phyloP scores from a whole-genome alignment of 2,113 vertebrate species.

The Myanophis thanlyinensis region DNA sequence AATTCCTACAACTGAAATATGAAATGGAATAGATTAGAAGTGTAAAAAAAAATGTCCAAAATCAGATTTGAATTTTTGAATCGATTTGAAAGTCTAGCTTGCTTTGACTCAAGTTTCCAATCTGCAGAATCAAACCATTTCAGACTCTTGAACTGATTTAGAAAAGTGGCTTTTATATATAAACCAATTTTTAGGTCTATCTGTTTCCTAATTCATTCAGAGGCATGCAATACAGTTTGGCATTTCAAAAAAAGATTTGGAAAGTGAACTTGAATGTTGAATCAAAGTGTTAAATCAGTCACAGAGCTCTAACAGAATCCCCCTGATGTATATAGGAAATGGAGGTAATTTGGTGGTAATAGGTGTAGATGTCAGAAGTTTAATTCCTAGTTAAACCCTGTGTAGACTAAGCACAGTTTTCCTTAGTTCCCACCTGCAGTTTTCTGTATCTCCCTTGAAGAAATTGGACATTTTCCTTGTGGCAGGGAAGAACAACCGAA shows the following conservation, averaged over 20 bases:
- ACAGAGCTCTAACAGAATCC: neutral
- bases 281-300: neutral
- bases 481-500: neutral
- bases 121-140: neutral
- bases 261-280: neutral
- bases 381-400: neutral
- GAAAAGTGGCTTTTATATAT: neutral
- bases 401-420: neutral
- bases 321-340: neutral
- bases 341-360: neutral
- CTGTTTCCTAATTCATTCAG: neutral
- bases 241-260: neutral
- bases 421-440: neutral
- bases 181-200: neutral
- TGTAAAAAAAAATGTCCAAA: neutral
- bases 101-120: neutral
- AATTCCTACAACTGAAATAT: neutral
- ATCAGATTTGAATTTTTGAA: neutral
- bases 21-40: neutral
- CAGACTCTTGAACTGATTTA: neutral
- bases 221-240: neutral
- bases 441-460: neutral
- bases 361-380: neutral
- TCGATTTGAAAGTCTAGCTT: neutral
- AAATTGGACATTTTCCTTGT: neutral